phyloP scores from a whole-genome alignment of 2,113 vertebrate genomes.

The Fukomys damarensis region DNA sequence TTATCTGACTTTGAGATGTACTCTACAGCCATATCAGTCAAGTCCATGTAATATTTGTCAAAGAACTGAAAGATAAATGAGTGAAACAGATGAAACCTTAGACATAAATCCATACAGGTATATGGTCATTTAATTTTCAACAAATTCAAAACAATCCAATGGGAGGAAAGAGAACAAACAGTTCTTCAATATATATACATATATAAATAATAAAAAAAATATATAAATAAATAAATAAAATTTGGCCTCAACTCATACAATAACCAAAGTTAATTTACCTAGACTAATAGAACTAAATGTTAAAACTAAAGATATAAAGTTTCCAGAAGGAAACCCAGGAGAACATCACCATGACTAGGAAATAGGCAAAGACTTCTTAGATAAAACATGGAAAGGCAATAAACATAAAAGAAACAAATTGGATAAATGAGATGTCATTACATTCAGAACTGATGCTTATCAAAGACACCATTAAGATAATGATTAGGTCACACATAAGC shows the following conservation, averaged over 20 bases:
- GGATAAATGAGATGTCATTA: background rate
- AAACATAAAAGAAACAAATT: background rate
- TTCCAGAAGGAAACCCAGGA: background rate
- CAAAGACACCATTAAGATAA: background rate
- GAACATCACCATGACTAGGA: background rate
- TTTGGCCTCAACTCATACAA: background rate
- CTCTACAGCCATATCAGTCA: background rate
- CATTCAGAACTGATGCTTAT: background rate
- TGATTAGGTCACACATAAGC: background rate
- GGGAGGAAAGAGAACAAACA: background rate
- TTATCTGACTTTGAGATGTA: background rate
- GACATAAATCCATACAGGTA: background rate
- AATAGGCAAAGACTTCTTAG: background rate
- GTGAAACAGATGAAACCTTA: background rate
- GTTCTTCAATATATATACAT: background rate
- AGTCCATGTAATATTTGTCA: background rate
- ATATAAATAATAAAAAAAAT: no score
- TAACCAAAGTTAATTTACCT: background rate
- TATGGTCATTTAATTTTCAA: background rate
- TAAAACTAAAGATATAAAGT: background rate
- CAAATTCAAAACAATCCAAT: background rate
- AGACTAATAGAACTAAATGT: background rate
- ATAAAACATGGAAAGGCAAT: constrained; percentile 40
- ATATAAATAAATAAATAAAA: background rate
- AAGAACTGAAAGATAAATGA: background rate